phyloP scores from a whole-genome alignment of 2,113 vertebrate species.

The Esox niger region DNA sequence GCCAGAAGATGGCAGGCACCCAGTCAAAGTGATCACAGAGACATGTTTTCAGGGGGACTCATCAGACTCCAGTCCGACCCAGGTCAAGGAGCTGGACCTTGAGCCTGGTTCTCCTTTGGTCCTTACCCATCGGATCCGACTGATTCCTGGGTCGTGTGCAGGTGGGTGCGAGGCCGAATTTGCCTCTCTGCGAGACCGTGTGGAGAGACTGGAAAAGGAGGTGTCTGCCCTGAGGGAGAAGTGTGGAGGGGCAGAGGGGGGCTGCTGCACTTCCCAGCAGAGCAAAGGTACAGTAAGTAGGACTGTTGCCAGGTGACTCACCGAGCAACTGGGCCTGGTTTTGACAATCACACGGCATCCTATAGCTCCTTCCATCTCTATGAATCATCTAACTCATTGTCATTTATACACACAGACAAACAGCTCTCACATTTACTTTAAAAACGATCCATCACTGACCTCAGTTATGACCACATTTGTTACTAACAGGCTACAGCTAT shows the following conservation, averaged over 20 bases:
- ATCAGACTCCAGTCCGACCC: constrained; percentile 27
- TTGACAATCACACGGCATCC: not conserved
- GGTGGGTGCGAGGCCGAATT: constrained; percentile 59
- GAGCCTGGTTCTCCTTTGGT: constrained; percentile 63
- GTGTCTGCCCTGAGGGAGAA: constrained; percentile 67
- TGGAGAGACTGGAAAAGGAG: constrained; percentile 69
- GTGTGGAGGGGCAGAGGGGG: constrained; percentile 62
- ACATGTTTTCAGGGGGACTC: constrained; percentile 44
- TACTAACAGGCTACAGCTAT: not conserved
- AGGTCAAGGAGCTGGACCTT: constrained; percentile 61
- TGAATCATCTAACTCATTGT: no score
- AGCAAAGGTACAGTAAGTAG: constrained; percentile 42
- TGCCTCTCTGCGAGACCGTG: constrained; percentile 46
- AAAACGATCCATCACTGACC: not conserved
- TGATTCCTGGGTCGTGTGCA: constrained; percentile 46
- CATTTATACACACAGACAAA: not conserved
- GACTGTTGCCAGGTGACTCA: not conserved
- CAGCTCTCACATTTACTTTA: not conserved
- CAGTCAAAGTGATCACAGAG: constrained; percentile 63
- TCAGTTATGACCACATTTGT: constrained; percentile 2
- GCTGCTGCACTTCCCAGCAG: constrained; percentile 68
- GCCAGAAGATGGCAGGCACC: not conserved
- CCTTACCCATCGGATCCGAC: constrained; percentile 70
- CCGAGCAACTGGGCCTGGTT: no score
- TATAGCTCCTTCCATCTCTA: not conserved